Conservation (phyloP, 2,113 vertebrate genomes). For the Paedocypris sp. region DNA sequence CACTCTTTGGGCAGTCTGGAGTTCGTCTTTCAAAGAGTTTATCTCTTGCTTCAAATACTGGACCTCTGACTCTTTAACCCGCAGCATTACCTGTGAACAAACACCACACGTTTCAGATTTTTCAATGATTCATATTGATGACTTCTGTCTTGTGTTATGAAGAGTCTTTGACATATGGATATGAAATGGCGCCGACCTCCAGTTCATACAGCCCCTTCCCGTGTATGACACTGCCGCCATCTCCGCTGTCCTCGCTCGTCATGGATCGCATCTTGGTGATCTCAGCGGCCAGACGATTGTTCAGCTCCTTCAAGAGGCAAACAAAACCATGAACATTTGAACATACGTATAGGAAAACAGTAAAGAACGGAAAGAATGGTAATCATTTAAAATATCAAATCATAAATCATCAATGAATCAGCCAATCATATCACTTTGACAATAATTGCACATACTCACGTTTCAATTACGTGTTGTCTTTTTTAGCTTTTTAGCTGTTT, state of each 20-base stretch:
- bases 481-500: no score
- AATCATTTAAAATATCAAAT: no score
- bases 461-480: no score
- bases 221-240: constrained; percentile 48
- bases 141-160: no score
- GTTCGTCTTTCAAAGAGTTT: constrained; percentile 70
- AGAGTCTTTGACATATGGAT: background rate
- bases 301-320: constrained; percentile 56
- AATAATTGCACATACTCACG: no score
- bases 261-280: constrained; percentile 71
- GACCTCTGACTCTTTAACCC: constrained; percentile 72
- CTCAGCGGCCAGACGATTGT: constrained; percentile 67
- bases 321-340: no score
- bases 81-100: constrained; percentile 61
- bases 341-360: no score
- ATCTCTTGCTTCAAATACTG: constrained; percentile 76
- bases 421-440: no score
- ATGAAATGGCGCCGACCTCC: constrained; percentile 53
- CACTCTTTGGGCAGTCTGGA: constrained; percentile 68
- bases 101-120: no score
- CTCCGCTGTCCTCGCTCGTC: constrained; percentile 54
- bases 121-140: no score
- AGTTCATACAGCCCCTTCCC: constrained; percentile 70
- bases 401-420: no score
- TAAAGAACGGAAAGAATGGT: no score